Evolutionary conservation across 2,888 invertebrate species (phyloP).

Genomic region (Leptopilina syphax): DNA sequence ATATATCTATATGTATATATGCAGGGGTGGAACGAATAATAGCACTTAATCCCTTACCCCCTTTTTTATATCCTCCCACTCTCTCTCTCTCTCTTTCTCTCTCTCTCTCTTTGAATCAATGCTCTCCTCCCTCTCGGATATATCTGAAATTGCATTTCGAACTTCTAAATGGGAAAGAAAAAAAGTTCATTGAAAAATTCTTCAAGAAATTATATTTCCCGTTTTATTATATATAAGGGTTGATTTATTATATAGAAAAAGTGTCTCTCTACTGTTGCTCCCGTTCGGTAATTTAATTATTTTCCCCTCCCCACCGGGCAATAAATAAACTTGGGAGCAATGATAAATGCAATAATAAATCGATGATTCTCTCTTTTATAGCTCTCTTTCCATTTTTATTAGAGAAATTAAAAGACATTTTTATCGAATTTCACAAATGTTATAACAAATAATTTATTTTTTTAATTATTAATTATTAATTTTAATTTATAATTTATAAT

Average conservation of each 20-base stretch:
- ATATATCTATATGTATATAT: neutral
- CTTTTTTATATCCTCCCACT: conserved; percentile 27
- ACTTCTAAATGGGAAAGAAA: neutral
- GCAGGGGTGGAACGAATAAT: conserved; percentile 23
- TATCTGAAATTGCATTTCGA: conserved; percentile 18
- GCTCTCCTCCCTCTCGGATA: neutral
- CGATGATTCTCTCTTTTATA: too few species aligned
- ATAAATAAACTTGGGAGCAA: too few species aligned
- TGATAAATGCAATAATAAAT: too few species aligned
- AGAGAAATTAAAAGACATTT: too few species aligned
- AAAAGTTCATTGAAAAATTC: conserved; percentile 21
- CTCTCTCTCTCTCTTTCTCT: neutral
- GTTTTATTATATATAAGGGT: too few species aligned
- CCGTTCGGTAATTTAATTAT: conserved; percentile 52
- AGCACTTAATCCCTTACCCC: conserved; percentile 35
- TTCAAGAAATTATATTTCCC: neutral
- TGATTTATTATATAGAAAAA: too few species aligned
- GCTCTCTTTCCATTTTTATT: neutral
- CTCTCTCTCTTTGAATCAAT: conserved; percentile 15
- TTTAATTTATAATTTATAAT: too few species aligned
- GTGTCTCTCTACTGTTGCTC: too few species aligned
- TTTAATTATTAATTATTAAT: too few species aligned
- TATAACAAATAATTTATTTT: too few species aligned
- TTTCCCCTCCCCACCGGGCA: conserved; percentile 18
- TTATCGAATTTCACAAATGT: too few species aligned